Evolutionary conservation across 2,113 vertebrate species (phyloP).

Genomic region (Phoenicopterus ruber): DNA sequence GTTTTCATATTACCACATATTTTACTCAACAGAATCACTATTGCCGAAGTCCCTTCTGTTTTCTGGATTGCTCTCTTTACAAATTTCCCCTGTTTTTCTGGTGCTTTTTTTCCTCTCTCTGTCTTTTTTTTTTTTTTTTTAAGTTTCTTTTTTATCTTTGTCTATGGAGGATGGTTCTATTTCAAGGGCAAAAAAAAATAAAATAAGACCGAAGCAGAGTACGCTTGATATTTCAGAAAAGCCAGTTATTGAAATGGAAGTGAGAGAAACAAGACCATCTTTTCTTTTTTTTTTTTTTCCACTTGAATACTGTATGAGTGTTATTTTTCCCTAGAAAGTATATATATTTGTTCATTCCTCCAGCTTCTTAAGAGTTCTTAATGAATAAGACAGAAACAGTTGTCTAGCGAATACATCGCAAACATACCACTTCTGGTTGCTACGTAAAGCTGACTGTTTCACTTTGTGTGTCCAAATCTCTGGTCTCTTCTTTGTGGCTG

Average conservation of each 20-base stretch:
- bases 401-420: not conserved
- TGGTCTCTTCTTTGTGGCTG: not conserved
- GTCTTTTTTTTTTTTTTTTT: not conserved
- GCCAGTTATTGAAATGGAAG: no score
- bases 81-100: not conserved
- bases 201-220: not conserved
- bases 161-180: not conserved
- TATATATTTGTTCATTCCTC: not conserved
- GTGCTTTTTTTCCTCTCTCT: accelerated
- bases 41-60: not conserved
- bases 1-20: not conserved
- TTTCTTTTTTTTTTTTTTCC: not conserved
- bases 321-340: not conserved
- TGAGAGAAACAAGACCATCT: not conserved
- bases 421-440: not conserved
- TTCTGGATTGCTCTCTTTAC: not conserved
- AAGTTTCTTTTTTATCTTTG: no score
- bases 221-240: not conserved
- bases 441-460: not conserved
- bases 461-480: not conserved
- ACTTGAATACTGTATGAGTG: not conserved
- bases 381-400: not conserved
- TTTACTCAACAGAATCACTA: not conserved
- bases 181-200: not conserved
- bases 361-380: not conserved